Conservation (phyloP, 1,140 invertebrate species). For the Portunus trituberculatus region DNA sequence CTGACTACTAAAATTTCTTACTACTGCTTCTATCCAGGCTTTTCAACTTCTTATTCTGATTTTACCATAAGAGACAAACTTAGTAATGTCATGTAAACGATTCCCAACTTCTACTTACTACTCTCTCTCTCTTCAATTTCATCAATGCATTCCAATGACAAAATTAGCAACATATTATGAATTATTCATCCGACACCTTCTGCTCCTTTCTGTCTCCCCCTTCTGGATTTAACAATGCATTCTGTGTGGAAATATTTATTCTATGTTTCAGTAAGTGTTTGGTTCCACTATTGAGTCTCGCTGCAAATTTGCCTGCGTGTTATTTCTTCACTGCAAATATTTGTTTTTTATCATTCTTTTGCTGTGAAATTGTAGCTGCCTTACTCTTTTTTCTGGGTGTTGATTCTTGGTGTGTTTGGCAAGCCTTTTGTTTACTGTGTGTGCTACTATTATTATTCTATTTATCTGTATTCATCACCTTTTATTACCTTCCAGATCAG, state of each 20-base stretch:
- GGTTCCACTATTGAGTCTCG: background rate
- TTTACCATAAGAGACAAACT: too few relatives aligned
- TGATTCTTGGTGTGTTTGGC: background rate
- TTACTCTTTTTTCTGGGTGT: background rate
- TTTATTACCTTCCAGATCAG: slow-evolving; percentile 8
- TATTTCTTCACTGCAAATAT: background rate
- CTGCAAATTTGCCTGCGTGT: background rate
- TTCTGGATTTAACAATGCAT: background rate
- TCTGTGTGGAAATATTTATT: background rate
- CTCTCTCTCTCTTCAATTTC: too few relatives aligned
- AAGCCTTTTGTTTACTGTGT: background rate
- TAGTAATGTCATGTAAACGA: too few relatives aligned
- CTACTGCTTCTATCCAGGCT: too few relatives aligned
- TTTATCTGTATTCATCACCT: background rate
- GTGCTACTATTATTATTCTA: background rate
- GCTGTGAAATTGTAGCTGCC: background rate
- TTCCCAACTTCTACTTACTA: too few relatives aligned
- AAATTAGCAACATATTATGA: too few relatives aligned
- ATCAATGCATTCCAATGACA: too few relatives aligned
- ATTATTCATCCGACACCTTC: too few relatives aligned
- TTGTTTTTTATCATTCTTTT: background rate
- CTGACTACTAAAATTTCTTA: too few relatives aligned
- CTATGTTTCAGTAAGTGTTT: background rate
- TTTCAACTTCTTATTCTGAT: too few relatives aligned
- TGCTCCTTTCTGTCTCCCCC: background rate